Conservation (phyloP, 1,140 invertebrate species). For the Rhyacophila brunnea region DNA sequence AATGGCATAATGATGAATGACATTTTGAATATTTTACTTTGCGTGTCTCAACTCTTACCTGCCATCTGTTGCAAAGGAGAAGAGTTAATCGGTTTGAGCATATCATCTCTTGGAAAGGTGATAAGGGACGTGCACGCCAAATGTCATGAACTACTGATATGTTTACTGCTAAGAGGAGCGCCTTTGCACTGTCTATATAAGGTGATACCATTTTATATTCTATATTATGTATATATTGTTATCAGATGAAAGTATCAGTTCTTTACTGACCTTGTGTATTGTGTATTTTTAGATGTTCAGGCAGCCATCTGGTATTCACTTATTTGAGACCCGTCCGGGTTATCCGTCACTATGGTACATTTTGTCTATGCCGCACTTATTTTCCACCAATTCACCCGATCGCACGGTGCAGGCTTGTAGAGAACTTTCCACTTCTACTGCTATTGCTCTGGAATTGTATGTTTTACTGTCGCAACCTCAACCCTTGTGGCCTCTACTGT, state of each 20-base stretch:
- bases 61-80: conserved; percentile 61
- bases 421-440: conserved; percentile 56
- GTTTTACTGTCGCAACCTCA: conserved; percentile 73
- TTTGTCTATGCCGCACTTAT: conserved; percentile 62
- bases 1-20: conserved; percentile 60
- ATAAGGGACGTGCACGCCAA: conserved; percentile 76
- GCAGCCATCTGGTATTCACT: conserved; percentile 28
- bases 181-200: conserved; percentile 71
- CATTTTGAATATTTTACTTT: conserved; percentile 71
- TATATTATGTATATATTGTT: too few relatives aligned
- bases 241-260: too few relatives aligned
- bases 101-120: conserved; percentile 59
- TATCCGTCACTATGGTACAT: conserved; percentile 64
- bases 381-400: conserved; percentile 50
- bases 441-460: conserved; percentile 66
- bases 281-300: conserved; percentile 27
- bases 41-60: conserved; percentile 66
- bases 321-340: conserved; percentile 39
- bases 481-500: conserved; percentile 68
- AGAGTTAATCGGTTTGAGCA: conserved; percentile 59
- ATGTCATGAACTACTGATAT: conserved; percentile 70
- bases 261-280: background rate
- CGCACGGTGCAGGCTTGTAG: conserved; percentile 48
- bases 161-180: conserved; percentile 67
- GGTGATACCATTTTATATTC: conserved; percentile 45